phyloP scores from a whole-genome alignment of 30 jellyfish, hydroid and myxozoan species.

The Pelagia noctiluca region DNA sequence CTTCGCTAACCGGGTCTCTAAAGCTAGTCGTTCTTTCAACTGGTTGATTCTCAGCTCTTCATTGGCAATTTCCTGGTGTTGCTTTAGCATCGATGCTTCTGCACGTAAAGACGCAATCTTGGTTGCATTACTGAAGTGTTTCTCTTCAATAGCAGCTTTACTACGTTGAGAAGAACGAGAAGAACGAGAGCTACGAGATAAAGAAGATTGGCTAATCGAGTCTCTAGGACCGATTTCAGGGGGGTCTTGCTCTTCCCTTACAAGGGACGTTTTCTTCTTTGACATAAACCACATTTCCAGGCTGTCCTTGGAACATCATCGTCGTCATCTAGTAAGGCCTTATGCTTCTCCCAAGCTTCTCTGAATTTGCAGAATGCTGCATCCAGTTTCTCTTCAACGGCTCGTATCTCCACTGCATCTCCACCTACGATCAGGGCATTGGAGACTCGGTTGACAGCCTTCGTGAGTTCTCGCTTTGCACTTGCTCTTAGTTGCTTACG shows the following conservation, averaged over 20 bases:
- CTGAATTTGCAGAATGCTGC: conserved; percentile 3
- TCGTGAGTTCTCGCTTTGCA: conserved; percentile 47
- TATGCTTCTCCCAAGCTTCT: conserved; percentile 7
- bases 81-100: conserved; percentile 13
- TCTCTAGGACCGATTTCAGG: conserved; percentile 11
- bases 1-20: conserved; percentile 18
- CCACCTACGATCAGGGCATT: conserved; percentile 30
- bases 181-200: not conserved
- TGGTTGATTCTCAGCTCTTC: conserved; percentile 16
- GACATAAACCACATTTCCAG: not conserved
- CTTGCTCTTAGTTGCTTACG: not conserved
- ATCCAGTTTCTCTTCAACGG: not conserved
- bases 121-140: not conserved
- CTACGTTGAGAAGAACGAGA: not conserved
- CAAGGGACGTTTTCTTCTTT: not conserved
- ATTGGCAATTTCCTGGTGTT: not conserved
- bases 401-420: conserved; percentile 6
- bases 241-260: not conserved
- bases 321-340: not conserved
- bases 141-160: too few relatives aligned
- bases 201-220: conserved; percentile 20
- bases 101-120: conserved; percentile 18
- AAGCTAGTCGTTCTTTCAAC: not conserved
- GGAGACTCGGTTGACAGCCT: conserved; percentile 18
- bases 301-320: conserved; percentile 26